Evolutionary conservation across 2,113 vertebrate genomes (phyloP), one percentile per base, ranked within the genome.

Genomic region (Trichomycterus rosablanca): DNA sequence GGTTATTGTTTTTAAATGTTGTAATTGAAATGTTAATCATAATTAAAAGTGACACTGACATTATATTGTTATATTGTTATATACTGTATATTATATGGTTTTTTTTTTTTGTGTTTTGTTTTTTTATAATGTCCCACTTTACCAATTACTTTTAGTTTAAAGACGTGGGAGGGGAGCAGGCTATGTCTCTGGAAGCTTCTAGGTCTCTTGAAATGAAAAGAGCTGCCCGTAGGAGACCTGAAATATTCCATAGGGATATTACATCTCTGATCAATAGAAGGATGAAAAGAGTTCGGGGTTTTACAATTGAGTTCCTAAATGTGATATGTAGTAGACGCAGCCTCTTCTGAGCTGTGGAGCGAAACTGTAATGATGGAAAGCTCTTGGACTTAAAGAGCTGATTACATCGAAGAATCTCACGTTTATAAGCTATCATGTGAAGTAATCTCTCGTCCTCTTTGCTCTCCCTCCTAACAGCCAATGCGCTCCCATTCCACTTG

Each of bases 341-440:
- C 78, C 74, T 79, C 79, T 79, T 75, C 68, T 78, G 80, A 77
- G 80, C 75, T 83, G 68, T 44, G 48, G 15, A 49, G 39, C 30
- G 62, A 79, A 79, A 82, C 81, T 78, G 80, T 74, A 74, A 74
- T 81, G 84, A 83, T 82, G 79, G 75, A 84, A 83, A 83, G 77
- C 78, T 79, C 62, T 77, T 70, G 16, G 78, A 78, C 74, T 76
- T 51, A 75, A 73, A 76, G 58, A 72, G 16, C 78, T 73, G 83
- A 81, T 73, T 55, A 75, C 78, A 79, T 76, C 86, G 66, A 77
- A 55, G 28, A 59, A 59, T 71, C 80, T 74, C 74, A 75, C 56
- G 81, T 81, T 80, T 80, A 74, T 85, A 79, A 57, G 80, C 82
- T 85, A 69, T 82, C 82, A 63, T 78, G 74, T 65, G 78, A 81